Percentiles rank a stretch among this genome's conserved stretches.
phyloP scores from a whole-genome alignment of 1,140 invertebrate genomes.

The Papilio dardanus region DNA sequence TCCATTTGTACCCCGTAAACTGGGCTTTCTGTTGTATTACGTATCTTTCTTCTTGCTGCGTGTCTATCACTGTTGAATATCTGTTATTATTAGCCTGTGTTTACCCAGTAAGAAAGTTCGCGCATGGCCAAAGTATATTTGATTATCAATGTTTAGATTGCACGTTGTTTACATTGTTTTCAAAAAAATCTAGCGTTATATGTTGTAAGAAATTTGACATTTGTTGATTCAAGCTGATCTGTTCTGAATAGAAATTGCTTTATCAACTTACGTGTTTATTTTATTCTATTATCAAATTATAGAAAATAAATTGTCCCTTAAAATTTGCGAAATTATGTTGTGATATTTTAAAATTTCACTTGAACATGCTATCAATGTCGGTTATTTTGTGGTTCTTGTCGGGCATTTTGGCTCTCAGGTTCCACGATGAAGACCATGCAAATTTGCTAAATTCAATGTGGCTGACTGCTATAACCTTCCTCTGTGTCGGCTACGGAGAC shows the following conservation, averaged over 20 bases:
- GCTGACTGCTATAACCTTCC: slow-evolving; percentile 95
- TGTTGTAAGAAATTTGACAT: slow-evolving; percentile 41
- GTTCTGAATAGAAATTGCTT: slow-evolving; percentile 12
- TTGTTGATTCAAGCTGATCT: slow-evolving; percentile 16
- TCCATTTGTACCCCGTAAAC: slow-evolving; percentile 53
- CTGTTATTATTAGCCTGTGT: slow-evolving; percentile 62
- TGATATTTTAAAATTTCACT: slow-evolving; percentile 44
- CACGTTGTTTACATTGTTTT: slow-evolving; percentile 69
- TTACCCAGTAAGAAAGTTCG: slow-evolving; percentile 58
- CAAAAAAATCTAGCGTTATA: slow-evolving; percentile 29
- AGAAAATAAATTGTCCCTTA: neutral
- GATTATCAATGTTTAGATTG: slow-evolving; percentile 78
- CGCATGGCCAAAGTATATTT: slow-evolving; percentile 77
- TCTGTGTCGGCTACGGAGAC: slow-evolving; percentile 92
- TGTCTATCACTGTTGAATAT: slow-evolving; percentile 62
- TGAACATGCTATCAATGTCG: slow-evolving; percentile 56
- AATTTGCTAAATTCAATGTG: slow-evolving; percentile 97
- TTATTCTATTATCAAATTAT: slow-evolving; percentile 36
- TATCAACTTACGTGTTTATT: neutral
- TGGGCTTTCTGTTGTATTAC: slow-evolving; percentile 62
- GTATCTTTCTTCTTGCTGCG: slow-evolving; percentile 64
- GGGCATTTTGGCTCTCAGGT: slow-evolving; percentile 85
- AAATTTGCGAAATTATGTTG: slow-evolving; percentile 4
- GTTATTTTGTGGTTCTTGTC: slow-evolving; percentile 81
- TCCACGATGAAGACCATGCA: slow-evolving; percentile 93